Evolutionary conservation across 2,888 invertebrate species (phyloP), one percentile per base, ranked within the genome.

Genomic region (Tachina grossa): DNA sequence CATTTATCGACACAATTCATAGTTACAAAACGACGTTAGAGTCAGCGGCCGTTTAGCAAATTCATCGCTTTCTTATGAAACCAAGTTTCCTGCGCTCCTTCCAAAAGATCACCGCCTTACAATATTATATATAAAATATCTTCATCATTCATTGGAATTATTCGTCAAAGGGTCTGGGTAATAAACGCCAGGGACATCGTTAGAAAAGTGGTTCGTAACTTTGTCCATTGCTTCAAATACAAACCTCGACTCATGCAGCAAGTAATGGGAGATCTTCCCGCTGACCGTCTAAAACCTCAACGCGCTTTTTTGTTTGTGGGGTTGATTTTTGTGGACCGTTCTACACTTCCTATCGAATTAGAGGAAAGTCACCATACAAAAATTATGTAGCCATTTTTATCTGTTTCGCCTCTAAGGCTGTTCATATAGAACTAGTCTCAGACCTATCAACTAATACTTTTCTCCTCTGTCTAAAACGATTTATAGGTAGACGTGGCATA

Each of bases 31-130:
- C 47, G 31, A 59, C 55, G 16, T 49, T 76, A n/a, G 89, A 77
- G 90, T 90, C 45, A 90, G 90, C 49, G 89, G 90, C 47, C 63
- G 81, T 31, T 41, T 75, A 51, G 41, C 81, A 59, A 81, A 74
- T 51, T 39, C 66, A 41, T 85, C 89, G 4, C 43, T 89, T 8
- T 80, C 86, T n/a, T n/a, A n/a, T n/a, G n/a, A n/a, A n/a, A n/a
- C n/a, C n/a, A n/a, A n/a, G n/a, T n/a, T n/a, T n/a, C n/a, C n/a
- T n/a, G n/a, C n/a, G n/a, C n/a, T n/a, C n/a, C n/a, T n/a, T n/a
- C n/a, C n/a, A n/a, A n/a, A n/a, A n/a, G n/a, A n/a, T n/a, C n/a
- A n/a, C n/a, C n/a, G n/a, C n/a, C n/a, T n/a, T n/a, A n/a, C n/a
- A n/a, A 9, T 87, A 83, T 51, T 86, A 88, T 19, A 80, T 87